phyloP scores from a whole-genome alignment of 2,888 invertebrate species.

The Stramonita haemastoma region DNA sequence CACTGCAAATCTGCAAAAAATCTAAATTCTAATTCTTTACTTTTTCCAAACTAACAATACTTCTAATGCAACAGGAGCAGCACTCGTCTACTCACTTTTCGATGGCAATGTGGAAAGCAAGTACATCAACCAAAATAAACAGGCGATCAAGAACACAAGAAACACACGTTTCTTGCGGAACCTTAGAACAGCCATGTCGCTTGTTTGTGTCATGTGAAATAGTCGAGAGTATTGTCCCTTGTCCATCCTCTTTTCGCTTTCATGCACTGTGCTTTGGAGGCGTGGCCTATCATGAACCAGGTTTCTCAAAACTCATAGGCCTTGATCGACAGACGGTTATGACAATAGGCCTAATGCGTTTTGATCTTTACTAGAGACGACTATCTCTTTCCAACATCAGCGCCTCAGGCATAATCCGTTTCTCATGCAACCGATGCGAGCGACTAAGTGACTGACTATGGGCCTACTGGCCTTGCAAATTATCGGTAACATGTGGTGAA shows the following conservation, averaged over 20 bases:
- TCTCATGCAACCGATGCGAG: no score
- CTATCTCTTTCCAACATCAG: no score
- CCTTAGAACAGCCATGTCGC: slow-evolving; percentile 44
- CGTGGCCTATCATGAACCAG: background rate
- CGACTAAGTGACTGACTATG: no score
- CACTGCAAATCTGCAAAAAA: no score
- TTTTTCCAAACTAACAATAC: background rate
- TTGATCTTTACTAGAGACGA: no score
- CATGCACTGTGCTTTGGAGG: background rate
- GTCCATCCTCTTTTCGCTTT: background rate
- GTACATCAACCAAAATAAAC: slow-evolving; percentile 48
- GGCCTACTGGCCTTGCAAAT: no score
- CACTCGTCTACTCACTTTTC: slow-evolving; percentile 36
- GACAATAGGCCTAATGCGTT: no score
- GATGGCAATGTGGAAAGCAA: slow-evolving; percentile 46
- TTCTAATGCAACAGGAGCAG: background rate
- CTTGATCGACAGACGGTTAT: no score
- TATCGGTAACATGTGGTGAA: no score
- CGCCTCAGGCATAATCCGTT: no score
- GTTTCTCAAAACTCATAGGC: no score
- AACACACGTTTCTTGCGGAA: slow-evolving; percentile 43
- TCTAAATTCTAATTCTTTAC: no score
- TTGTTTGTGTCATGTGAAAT: slow-evolving; percentile 23
- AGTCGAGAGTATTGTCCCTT: slow-evolving; percentile 36
- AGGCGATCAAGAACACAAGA: slow-evolving; percentile 44